Evolutionary conservation across 1,140 invertebrate genomes (phyloP).

Genomic region (Hirudo medicinalis): DNA sequence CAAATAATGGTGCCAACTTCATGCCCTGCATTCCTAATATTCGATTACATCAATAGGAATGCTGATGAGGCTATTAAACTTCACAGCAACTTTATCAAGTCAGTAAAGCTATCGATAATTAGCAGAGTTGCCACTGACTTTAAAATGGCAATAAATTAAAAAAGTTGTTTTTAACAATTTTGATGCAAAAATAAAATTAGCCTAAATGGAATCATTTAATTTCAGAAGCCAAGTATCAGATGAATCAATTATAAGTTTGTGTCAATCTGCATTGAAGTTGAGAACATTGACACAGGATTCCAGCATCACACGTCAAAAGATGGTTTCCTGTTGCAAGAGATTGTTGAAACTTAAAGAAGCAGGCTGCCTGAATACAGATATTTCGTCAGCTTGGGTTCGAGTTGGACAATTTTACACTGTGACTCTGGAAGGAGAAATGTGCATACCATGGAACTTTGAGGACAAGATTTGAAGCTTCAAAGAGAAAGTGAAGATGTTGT

Average conservation of each 20-base stretch:
- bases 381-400: conserved; percentile 53
- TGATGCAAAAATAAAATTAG: conserved; percentile 48
- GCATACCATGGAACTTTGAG: conserved; percentile 82
- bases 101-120: conserved; percentile 27
- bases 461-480: background rate
- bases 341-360: conserved; percentile 47
- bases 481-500: too few species aligned
- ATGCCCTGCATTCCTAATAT: conserved; percentile 66
- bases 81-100: conserved; percentile 61
- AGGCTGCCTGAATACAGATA: conserved; percentile 34
- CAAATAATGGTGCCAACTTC: conserved; percentile 80
- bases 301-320: conserved; percentile 69
- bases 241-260: conserved; percentile 40
- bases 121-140: background rate
- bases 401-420: conserved; percentile 83
- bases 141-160: conserved; percentile 28
- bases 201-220: background rate
- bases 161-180: conserved; percentile 54
- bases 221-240: conserved; percentile 46
- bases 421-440: conserved; percentile 72
- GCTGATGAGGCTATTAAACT: conserved; percentile 53
- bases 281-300: conserved; percentile 67
- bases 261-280: conserved; percentile 53
- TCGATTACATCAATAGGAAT: conserved; percentile 58
- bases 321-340: conserved; percentile 67